Percentiles rank a stretch among this genome's conserved stretches.
Conservation (phyloP, 2,888 invertebrate genomes). For the Lasioglossum villosulum region DNA sequence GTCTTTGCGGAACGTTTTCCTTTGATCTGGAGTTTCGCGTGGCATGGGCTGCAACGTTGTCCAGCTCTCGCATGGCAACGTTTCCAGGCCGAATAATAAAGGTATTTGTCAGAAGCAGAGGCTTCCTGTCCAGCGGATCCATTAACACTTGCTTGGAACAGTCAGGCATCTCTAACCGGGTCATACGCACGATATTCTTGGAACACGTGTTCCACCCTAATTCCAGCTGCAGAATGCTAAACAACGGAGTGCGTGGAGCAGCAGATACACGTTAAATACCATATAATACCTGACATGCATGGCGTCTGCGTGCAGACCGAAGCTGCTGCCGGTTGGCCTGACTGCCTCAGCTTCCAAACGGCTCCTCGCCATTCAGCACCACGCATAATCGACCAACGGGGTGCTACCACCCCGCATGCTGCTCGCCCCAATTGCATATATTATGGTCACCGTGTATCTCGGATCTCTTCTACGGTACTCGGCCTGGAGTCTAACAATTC, state of each 20-base stretch:
- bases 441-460: slow-evolving; percentile 56
- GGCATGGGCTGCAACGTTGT: neutral
- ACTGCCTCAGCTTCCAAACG: slow-evolving; percentile 35
- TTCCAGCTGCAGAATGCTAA: slow-evolving; percentile 35
- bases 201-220: slow-evolving; percentile 45
- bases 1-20: neutral
- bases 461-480: slow-evolving; percentile 27
- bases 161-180: neutral
- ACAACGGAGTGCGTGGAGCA: slow-evolving; percentile 33
- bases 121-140: neutral
- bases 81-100: slow-evolving; percentile 11
- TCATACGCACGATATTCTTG: slow-evolving; percentile 33
- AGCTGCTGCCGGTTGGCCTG: slow-evolving; percentile 13
- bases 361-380: slow-evolving; percentile 47
- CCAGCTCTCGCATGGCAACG: neutral
- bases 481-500: neutral
- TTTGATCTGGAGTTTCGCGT: neutral
- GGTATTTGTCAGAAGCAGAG: slow-evolving; percentile 3
- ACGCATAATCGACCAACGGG: slow-evolving; percentile 62
- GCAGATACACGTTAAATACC: slow-evolving; percentile 64
- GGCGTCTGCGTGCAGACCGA: slow-evolving; percentile 27
- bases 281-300: slow-evolving; percentile 64
- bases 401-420: slow-evolving; percentile 33
- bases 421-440: slow-evolving; percentile 71
- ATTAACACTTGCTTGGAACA: slow-evolving; percentile 1